Evolutionary conservation across 2,888 invertebrate genomes (phyloP), one percentile per base, ranked within the genome.

Genomic region (Alloscopus bannaensis): DNA sequence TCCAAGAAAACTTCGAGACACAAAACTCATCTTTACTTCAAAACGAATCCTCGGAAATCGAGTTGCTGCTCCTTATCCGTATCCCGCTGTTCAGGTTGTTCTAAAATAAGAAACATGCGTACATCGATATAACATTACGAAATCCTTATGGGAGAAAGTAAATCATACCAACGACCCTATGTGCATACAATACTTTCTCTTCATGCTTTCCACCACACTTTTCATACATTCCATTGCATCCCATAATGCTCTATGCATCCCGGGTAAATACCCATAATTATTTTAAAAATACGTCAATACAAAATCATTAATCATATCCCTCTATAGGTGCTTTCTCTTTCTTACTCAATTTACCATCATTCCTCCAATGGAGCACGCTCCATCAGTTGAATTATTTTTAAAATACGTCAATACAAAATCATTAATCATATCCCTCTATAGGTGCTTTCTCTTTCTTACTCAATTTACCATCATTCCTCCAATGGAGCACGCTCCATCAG

Each of bases 41-140:
- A 66, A 13, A 84, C 22, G 70, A 84, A 85, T 69, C 80, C 83
- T 59, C 65, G 77, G 64, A 84, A 85, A 69, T 85, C 84, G 59
- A 85, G 84, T 72, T 85, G 82, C 31, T 82, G 80, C 45, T 85
- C 85, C 29, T n/a, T n/a, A n/a, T n/a, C n/a, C n/a, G n/a, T n/a
- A n/a, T n/a, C n/a, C n/a, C n/a, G n/a, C n/a, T n/a, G n/a, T n/a
- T n/a, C n/a, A n/a, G n/a, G n/a, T n/a, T n/a, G n/a, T n/a, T n/a
- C n/a, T n/a, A n/a, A n/a, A n/a, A n/a, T n/a, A n/a, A n/a, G n/a
- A n/a, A n/a, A n/a, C n/a, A n/a, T n/a, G n/a, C n/a, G n/a, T n/a
- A n/a, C n/a, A n/a, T n/a, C n/a, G n/a, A n/a, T n/a, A n/a, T n/a
- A n/a, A n/a, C n/a, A n/a, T n/a, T n/a, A n/a, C n/a, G n/a, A n/a